Evolutionary conservation across 2,797 vertebrate species (phyloP), one percentile per base, ranked within the genome.

Genomic region (Salarias fasciatus): DNA sequence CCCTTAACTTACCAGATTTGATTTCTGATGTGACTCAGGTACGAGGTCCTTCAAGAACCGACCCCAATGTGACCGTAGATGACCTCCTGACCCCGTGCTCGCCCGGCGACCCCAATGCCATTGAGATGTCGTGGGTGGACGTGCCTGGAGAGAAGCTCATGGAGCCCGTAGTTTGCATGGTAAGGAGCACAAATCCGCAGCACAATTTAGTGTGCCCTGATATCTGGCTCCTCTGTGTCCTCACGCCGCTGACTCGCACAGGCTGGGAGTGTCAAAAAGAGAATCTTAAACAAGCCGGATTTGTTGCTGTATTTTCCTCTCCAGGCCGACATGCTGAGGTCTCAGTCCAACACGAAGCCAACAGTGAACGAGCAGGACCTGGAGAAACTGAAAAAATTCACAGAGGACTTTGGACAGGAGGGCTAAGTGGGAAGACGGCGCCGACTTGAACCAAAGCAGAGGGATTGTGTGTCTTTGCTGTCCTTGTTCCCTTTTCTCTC

Each of bases 401-500:
- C 98, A 87, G 95, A 99, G 64, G 98, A 99, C 80, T 99, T 99
- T 88, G 98, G 98, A 81, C 98, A 99, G 85, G 98, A 99, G 89
- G 97, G 98, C 88, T 99, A 95, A 94, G 81, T 76, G 70, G 37
- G 46, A 38, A 47, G 11, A 68, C 53, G 53, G 40, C 65, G 46
- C 56, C 31, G 41, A 72, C 36, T 28, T 31, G 68, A 84, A 88
- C 88, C 88, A 93, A 92, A 95, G 91, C 87, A 79, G 72, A 11
- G 52, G 53, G 75, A 79, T 87, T 68, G 44, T 81, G 56, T 81
- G 56, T 85, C 73, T 82, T 37, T 83, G 43, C 49, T 83, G 60
- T 80, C 54, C 54, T 46, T 69, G 66, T 58, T 44, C 13, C 66
- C 33, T 31, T 84, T 82, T 83, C 72, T 71, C 61, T 15, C 56